Evolutionary conservation across 2,797 vertebrate species (phyloP).

Genomic region (Gallinago stenura): DNA sequence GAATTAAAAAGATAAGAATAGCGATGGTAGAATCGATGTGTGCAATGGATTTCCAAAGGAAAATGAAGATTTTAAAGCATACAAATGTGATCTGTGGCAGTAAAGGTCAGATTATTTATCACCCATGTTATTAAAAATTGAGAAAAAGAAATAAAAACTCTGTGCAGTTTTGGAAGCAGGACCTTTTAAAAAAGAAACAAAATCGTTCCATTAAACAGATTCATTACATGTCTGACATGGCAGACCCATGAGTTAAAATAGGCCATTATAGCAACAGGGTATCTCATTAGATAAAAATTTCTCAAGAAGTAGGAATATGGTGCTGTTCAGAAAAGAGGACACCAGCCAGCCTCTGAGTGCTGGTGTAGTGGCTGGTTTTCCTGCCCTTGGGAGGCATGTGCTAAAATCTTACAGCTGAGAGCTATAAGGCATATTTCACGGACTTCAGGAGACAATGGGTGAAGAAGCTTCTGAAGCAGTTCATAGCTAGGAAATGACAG

Average conservation of each 20-base stretch:
- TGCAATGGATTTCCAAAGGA: neutral
- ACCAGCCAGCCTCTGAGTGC: neutral
- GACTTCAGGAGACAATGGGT: neutral
- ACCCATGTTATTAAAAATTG: neutral
- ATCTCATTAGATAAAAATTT: neutral
- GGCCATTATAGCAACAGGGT: neutral
- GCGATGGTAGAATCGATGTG: neutral
- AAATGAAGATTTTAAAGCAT: neutral
- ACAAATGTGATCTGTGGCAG: neutral
- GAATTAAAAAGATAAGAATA: neutral
- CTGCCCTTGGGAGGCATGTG: neutral
- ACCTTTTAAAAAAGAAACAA: neutral
- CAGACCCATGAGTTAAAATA: neutral
- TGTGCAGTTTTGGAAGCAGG: neutral
- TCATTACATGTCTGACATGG: neutral
- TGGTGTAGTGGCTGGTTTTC: neutral
- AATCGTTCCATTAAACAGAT: neutral
- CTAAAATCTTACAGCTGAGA: neutral
- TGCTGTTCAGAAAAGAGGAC: neutral
- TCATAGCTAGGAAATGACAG: neutral
- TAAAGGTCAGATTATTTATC: neutral
- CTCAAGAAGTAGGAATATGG: neutral
- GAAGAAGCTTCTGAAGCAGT: neutral
- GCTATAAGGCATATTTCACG: rapidly evolving
- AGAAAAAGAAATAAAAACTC: neutral